Conservation (phyloP, 2,797 vertebrate genomes). For the Nannoperca australis region DNA sequence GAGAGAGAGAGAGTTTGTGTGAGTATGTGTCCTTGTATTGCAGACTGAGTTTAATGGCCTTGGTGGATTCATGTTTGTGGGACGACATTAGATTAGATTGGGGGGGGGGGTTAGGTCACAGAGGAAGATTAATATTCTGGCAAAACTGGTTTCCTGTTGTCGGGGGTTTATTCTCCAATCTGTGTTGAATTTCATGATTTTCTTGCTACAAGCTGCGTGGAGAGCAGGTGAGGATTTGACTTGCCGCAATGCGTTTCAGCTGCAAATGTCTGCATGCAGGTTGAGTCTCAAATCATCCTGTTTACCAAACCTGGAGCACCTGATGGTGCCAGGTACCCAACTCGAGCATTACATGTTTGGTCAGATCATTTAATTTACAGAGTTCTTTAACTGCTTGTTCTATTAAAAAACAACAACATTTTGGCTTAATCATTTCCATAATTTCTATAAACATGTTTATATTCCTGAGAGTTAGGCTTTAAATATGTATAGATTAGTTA, state of each 20-base stretch:
- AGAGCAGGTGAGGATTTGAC: too few relatives aligned
- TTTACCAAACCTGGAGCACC: too few relatives aligned
- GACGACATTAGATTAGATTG: not conserved
- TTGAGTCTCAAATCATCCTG: too few relatives aligned
- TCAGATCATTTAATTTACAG: too few relatives aligned
- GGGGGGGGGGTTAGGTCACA: not conserved
- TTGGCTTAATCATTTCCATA: not conserved
- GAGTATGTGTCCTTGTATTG: conserved; percentile 1
- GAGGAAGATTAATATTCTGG: not conserved
- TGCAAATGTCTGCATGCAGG: too few relatives aligned
- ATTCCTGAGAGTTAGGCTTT: not conserved
- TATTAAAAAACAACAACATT: not conserved
- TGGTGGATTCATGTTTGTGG: not conserved
- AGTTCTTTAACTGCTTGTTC: not conserved
- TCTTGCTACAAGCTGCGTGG: too few relatives aligned
- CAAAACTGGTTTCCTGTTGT: not conserved
- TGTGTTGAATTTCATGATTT: not conserved
- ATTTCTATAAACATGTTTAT: not conserved
- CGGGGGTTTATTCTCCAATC: not conserved
- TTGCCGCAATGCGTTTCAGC: too few relatives aligned
- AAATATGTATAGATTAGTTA: not conserved
- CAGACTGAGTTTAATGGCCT: not conserved
- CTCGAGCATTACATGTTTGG: too few relatives aligned
- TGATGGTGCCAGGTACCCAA: too few relatives aligned
- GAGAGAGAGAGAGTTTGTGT: not conserved